Percentiles rank a stretch among this genome's conserved stretches.
phyloP scores from a whole-genome alignment of 2,888 invertebrate genomes.

The Drosophila tripunctata region DNA sequence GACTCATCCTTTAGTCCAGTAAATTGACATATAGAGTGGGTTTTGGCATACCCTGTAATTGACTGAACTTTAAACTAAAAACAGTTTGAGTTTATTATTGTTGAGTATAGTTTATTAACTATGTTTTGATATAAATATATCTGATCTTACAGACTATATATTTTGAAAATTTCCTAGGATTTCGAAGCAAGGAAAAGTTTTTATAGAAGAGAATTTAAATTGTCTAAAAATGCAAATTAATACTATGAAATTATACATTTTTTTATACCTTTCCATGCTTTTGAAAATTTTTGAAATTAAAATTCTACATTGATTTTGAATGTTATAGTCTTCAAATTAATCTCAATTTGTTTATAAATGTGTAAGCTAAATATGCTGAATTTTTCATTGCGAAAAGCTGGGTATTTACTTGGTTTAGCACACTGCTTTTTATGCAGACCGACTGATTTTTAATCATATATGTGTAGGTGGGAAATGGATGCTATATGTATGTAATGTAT shows the following conservation, averaged over 20 bases:
- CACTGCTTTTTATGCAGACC: background rate
- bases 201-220: too few relatives aligned
- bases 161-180: too few relatives aligned
- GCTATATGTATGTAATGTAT: background rate
- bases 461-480: background rate
- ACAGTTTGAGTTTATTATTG: too few relatives aligned
- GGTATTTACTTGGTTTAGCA: background rate
- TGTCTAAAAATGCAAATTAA: too few relatives aligned
- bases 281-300: background rate
- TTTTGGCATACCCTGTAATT: slow-evolving; percentile 26
- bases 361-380: too few relatives aligned
- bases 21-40: slow-evolving; percentile 1
- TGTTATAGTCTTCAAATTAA: background rate
- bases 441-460: slow-evolving; percentile 28
- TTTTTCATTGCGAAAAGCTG: background rate
- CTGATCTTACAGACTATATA: too few relatives aligned
- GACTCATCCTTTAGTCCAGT: slow-evolving; percentile 2
- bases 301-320: background rate
- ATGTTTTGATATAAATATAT: too few relatives aligned
- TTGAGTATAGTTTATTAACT: too few relatives aligned
- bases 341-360: background rate
- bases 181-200: too few relatives aligned
- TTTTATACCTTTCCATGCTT: too few relatives aligned
- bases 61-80: background rate
- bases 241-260: too few relatives aligned